Conservation (phyloP, 1,140 invertebrate species). For the Drosophila albomicans region DNA sequence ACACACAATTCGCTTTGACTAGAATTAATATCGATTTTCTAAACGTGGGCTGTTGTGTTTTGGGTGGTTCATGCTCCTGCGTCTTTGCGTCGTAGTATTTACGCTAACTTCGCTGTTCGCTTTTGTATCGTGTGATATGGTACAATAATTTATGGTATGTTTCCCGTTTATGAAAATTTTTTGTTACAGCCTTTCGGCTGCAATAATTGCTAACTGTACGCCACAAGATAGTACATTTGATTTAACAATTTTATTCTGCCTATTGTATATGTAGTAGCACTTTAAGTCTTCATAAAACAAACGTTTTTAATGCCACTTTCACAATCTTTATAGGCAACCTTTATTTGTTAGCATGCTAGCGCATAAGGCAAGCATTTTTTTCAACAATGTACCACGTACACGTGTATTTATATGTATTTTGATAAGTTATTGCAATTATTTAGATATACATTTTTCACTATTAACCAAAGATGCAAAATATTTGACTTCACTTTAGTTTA, state of each 20-base stretch:
- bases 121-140: conserved; percentile 17
- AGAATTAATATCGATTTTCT: conserved; percentile 62
- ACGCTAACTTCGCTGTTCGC: conserved; percentile 13
- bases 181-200: conserved; percentile 59
- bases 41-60: conserved; percentile 34
- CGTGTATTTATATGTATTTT: conserved; percentile 14
- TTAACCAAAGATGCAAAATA: conserved; percentile 12
- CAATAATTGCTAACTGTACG: conserved; percentile 68
- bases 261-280: conserved; percentile 48
- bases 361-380: conserved; percentile 21
- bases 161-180: conserved; percentile 22
- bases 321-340: conserved; percentile 24
- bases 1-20: conserved; percentile 44
- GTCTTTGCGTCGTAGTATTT: conserved; percentile 14
- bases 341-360: conserved; percentile 6
- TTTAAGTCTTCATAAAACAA: conserved; percentile 28
- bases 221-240: conserved; percentile 75
- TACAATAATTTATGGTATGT: conserved; percentile 18
- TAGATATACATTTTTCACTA: conserved; percentile 16
- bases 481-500: conserved; percentile 30
- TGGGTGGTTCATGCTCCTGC: conserved; percentile 30
- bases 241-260: conserved; percentile 51
- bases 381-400: conserved; percentile 13
- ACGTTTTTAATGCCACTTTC: conserved; percentile 33
- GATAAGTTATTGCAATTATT: conserved; percentile 20